Evolutionary conservation across 1,140 invertebrate genomes (phyloP), one percentile per base, ranked within the genome.

Genomic region (Stenopsyche tienmushanensis): DNA sequence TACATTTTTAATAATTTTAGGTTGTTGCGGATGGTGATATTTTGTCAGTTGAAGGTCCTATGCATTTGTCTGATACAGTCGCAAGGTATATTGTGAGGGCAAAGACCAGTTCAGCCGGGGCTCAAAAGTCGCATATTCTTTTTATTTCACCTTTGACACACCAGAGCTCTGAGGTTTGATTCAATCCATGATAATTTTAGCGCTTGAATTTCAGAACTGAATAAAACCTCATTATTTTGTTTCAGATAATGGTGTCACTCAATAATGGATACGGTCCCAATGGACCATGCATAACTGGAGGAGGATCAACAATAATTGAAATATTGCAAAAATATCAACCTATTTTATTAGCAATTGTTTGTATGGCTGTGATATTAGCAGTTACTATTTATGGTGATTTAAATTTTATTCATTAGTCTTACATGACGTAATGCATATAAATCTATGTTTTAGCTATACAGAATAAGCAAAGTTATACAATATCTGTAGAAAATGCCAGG

Each of bases 121-220:
- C 45, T 18, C 17, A 55, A 24, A 20, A 52, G 29, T 21, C 39
- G 23, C 20, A 21, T 17, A 23, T 66, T 1, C 9, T 47, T 7
- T 39, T 70, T 3, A 18, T 64, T 5, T 70, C 68, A 9, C 53
- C 53, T 15, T 24, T 70, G 15, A 70, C 68, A 10, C 44, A 66
- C 25, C 68, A 70, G 24, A 47, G 65, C 34, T 39, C 55, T 45
- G 63, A 69, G 59, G 67, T 69, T 41, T 24, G 5, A 17, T 60
- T 44, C 21, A 2, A n/a, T n/a, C n/a, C n/a, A n/a, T n/a, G n/a
- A n/a, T n/a, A n/a, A n/a, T n/a, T n/a, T n/a, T n/a, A n/a, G n/a
- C n/a, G n/a, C n/a, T n/a, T n/a, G n/a, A n/a, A n/a, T n/a, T n/a
- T n/a, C n/a, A n/a, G n/a, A n/a, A n/a, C n/a, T n/a, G n/a, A n/a